Conservation (phyloP, 2,113 vertebrate genomes). For the Lontra canadensis region DNA sequence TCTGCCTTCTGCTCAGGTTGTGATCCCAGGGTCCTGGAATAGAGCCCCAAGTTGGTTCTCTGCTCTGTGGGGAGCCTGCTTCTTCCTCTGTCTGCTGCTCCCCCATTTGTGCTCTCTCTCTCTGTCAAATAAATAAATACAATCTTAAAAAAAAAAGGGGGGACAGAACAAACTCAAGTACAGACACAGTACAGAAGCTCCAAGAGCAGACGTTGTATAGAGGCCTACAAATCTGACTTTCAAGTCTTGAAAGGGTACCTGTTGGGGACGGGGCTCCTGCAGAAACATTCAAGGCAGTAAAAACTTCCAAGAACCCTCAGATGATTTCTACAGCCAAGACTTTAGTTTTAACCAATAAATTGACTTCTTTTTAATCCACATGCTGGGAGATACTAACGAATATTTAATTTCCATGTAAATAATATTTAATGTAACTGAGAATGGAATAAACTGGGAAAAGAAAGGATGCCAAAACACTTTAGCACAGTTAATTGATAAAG, state of each 20-base stretch:
- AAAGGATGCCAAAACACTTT: neutral
- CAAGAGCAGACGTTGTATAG: too few relatives aligned
- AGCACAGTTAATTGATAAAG: neutral
- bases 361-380: neutral
- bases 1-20: too few relatives aligned
- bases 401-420: neutral
- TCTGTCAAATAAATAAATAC: too few relatives aligned
- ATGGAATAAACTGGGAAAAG: neutral
- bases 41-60: too few relatives aligned
- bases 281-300: neutral
- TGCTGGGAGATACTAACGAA: neutral
- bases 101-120: too few relatives aligned
- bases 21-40: too few relatives aligned
- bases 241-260: neutral
- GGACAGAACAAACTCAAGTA: neutral
- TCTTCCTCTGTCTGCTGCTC: too few relatives aligned
- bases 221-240: neutral
- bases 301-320: neutral
- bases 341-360: neutral
- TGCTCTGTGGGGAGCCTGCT: too few relatives aligned
- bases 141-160: too few relatives aligned
- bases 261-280: too few relatives aligned
- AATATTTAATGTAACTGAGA: neutral
- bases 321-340: neutral
- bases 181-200: neutral